A percentile compares a stretch with the other conserved stretches of the same genome.
phyloP scores from a whole-genome alignment of 1,140 invertebrate genomes.

The Nasonia giraulti region DNA sequence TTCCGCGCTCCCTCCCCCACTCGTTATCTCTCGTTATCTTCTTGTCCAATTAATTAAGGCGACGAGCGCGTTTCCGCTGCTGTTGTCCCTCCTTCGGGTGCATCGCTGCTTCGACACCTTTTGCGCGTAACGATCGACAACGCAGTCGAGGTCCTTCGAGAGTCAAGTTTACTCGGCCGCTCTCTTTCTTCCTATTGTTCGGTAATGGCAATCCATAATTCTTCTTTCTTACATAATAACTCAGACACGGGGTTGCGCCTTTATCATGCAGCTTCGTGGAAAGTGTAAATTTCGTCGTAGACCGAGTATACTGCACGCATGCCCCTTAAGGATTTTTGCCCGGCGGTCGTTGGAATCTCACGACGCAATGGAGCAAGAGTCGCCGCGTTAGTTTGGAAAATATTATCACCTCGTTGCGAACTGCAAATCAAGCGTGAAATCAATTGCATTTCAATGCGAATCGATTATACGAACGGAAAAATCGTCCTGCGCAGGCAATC shows the following conservation, averaged over 20 bases:
- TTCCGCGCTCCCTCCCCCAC: not conserved
- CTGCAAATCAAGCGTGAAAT: slow-evolving; percentile 26
- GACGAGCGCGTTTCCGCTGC: no score
- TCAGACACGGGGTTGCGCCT: no score
- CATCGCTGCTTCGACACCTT: no score
- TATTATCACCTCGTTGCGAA: not conserved
- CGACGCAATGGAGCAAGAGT: not conserved
- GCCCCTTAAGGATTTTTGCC: not conserved
- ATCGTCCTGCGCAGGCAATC: not conserved
- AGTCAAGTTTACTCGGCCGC: no score
- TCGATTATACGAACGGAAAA: slow-evolving; percentile 15
- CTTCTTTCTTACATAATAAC: not conserved
- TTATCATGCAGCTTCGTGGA: no score
- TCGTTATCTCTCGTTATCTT: slow-evolving; percentile 1
- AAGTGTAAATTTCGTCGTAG: not conserved
- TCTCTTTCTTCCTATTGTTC: no score
- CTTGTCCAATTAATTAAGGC: not conserved
- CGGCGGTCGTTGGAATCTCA: not conserved
- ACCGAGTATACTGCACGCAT: not conserved
- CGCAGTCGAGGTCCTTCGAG: no score
- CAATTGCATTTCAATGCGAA: slow-evolving; percentile 19
- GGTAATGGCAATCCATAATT: no score
- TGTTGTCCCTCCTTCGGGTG: no score
- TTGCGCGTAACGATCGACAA: no score
- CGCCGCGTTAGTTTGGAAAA: not conserved